Conservation (phyloP, 2,888 invertebrate genomes). For the Coecobrya sp. region DNA sequence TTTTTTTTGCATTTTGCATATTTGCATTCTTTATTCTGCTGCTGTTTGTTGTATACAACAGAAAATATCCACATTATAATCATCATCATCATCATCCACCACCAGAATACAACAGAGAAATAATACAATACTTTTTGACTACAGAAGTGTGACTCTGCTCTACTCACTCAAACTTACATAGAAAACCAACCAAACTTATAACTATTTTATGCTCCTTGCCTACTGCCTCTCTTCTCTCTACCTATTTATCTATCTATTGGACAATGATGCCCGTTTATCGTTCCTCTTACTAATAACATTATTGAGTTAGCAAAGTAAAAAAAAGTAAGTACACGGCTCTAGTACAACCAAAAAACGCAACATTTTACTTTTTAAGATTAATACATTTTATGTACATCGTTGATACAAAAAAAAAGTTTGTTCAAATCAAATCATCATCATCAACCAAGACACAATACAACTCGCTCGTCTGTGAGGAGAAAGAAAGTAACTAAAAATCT, state of each 20-base stretch:
- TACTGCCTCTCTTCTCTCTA: background rate
- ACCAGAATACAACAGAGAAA: background rate
- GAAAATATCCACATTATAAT: background rate
- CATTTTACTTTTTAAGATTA: background rate
- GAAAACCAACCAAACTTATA: background rate
- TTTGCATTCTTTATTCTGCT: conserved; percentile 70
- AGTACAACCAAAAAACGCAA: background rate
- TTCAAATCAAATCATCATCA: conserved; percentile 55
- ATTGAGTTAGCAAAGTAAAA: conserved; percentile 22
- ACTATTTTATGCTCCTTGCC: conserved; percentile 3
- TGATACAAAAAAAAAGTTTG: conserved; percentile 10
- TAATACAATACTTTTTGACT: conserved; percentile 2
- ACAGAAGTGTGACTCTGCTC: background rate
- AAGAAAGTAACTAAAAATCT: conserved; percentile 66
- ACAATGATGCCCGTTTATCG: conserved; percentile 32
- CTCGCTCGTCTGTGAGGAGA: conserved; percentile 34
- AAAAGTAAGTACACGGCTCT: conserved; percentile 34
- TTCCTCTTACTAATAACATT: conserved; percentile 15
- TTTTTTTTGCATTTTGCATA: conserved; percentile 71
- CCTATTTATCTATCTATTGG: background rate
- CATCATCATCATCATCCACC: background rate
- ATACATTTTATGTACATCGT: background rate
- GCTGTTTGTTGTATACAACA: conserved; percentile 39
- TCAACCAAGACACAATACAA: background rate
- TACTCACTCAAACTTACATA: no score